Evolutionary conservation across 2,113 vertebrate species (phyloP).

Genomic region (Micronisus gabar): DNA sequence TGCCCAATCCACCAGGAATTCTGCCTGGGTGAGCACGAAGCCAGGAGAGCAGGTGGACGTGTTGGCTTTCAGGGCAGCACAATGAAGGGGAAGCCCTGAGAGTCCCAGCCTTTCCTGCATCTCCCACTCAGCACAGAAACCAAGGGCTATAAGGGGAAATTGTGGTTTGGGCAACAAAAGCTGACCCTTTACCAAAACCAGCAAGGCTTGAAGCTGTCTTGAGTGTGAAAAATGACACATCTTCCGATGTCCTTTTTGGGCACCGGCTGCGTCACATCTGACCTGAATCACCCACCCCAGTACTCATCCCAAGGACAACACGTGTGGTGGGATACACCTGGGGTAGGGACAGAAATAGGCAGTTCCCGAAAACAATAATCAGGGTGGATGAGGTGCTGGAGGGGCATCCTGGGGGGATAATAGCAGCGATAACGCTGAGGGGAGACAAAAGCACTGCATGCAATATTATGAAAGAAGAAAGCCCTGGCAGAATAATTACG

Average conservation of each 20-base stretch:
- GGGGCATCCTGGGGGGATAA: not conserved
- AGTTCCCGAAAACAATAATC: not conserved
- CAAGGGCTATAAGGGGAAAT: not conserved
- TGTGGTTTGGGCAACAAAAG: not conserved
- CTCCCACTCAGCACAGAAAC: fast-evolving
- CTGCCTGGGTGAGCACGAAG: not conserved
- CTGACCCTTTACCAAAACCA: not conserved
- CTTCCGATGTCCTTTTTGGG: not conserved
- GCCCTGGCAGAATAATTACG: not conserved
- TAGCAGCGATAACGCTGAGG: not conserved
- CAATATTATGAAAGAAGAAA: slow-evolving; percentile 4
- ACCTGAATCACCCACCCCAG: not conserved
- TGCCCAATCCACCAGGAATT: not conserved
- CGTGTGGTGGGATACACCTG: fast-evolving
- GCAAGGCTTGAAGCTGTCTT: not conserved
- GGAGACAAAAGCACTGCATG: not conserved
- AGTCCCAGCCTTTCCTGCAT: fast-evolving
- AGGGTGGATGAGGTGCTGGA: not conserved
- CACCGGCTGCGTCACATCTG: fast-evolving
- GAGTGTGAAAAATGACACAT: not conserved
- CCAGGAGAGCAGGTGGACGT: not conserved
- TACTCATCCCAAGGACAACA: not conserved
- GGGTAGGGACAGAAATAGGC: not conserved
- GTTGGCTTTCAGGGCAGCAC: not conserved
- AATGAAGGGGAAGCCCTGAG: not conserved